Conservation (phyloP, 2,797 vertebrate species). For the Poliocrania exsul region DNA sequence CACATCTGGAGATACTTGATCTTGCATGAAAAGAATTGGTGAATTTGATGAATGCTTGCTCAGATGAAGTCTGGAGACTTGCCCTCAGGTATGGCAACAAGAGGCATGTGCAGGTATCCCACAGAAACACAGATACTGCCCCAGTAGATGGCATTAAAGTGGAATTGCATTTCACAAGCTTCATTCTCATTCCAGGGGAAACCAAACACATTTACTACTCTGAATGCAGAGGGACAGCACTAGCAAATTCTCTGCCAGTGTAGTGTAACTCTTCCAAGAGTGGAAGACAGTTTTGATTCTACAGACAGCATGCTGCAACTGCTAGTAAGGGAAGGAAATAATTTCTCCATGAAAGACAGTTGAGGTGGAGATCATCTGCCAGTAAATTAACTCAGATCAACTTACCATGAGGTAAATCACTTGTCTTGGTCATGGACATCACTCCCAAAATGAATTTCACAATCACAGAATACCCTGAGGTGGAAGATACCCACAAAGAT, state of each 20-base stretch:
- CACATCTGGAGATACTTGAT: conserved; percentile 80
- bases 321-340: background rate
- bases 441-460: background rate
- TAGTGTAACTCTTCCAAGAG: rapidly evolving
- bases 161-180: background rate
- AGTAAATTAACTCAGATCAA: background rate
- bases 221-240: background rate
- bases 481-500: background rate
- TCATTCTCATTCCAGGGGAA: background rate
- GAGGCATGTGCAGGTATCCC: conserved; percentile 76
- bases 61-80: conserved; percentile 59
- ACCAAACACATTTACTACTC: background rate
- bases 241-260: background rate
- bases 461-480: background rate
- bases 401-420: background rate
- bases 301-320: background rate
- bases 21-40: conserved; percentile 82
- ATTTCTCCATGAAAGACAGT: background rate
- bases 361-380: background rate
- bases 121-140: conserved; percentile 25
- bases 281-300: background rate
- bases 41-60: conserved; percentile 83
- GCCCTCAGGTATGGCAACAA: conserved; percentile 71
- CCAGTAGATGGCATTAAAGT: background rate
- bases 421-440: background rate